Percentiles rank a stretch among this genome's conserved stretches.
These are phyloP conservation scores for Drosophila emarginata DNA, from an alignment of 2,888 invertebrate genomes.

Conservation along the genomic window DNA sequence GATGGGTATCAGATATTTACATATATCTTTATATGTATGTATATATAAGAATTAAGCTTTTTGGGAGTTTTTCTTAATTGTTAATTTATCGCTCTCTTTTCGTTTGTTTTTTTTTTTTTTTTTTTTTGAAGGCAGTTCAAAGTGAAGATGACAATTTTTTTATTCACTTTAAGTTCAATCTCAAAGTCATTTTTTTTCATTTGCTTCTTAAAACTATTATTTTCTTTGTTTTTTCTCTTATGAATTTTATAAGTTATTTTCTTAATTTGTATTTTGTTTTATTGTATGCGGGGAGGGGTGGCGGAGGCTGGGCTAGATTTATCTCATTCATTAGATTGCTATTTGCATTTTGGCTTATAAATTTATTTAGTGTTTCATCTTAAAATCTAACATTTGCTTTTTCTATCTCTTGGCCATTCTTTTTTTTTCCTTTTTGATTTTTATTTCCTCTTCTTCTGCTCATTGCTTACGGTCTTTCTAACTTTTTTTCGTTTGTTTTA, in stretches of 20 bases:
- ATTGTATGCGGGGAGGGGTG: not conserved
- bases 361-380: conserved; percentile 44
- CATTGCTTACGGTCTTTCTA: conserved; percentile 9
- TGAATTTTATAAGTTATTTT: not conserved
- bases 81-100: conserved; percentile 1
- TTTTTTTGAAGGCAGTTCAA: conserved; percentile 59
- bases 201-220: not conserved
- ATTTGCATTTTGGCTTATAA: conserved; percentile 53
- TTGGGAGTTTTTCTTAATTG: conserved; percentile 25
- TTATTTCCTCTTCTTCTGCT: not conserved
- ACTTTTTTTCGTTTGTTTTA: not conserved
- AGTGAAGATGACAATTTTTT: conserved; percentile 3
- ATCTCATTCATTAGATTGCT: conserved; percentile 35
- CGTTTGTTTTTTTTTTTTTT: conserved; percentile 25
- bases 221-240: not conserved
- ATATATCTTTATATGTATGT: conserved; percentile 20
- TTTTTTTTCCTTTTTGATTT: not conserved
- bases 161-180: conserved; percentile 23
- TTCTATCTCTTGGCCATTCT: conserved; percentile 21
- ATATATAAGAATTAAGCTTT: not conserved
- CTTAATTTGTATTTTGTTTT: not conserved
- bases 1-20: conserved; percentile 14
- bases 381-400: not conserved
- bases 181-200: not conserved
- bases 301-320: not conserved